Conservation (phyloP, 2,113 vertebrate species). For the Anarhynchus alexandrinus region DNA sequence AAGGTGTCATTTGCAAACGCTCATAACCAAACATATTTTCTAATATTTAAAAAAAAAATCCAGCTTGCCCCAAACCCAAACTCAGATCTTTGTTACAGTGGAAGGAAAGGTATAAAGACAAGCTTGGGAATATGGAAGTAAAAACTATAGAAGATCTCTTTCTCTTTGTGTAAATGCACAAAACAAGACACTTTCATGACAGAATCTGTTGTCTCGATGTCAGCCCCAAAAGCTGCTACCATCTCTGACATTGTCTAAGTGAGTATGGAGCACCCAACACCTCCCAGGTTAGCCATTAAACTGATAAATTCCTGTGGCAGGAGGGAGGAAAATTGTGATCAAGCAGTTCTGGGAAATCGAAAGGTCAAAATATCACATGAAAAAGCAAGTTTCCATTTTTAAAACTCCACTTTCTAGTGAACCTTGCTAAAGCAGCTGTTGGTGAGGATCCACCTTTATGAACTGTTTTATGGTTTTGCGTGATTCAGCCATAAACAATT, state of each 20-base stretch:
- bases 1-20: neutral
- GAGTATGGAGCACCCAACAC: neutral
- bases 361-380: neutral
- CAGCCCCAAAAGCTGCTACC: neutral
- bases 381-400: neutral
- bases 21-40: neutral
- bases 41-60: neutral
- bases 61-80: neutral
- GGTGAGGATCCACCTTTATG: neutral
- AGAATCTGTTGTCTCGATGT: neutral
- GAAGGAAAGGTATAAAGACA: neutral
- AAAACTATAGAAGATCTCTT: neutral
- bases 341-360: neutral
- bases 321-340: neutral
- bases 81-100: neutral
- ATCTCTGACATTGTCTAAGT: neutral
- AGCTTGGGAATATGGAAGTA: neutral
- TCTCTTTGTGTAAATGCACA: neutral
- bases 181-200: neutral
- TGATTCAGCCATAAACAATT: neutral
- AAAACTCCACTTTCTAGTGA: neutral
- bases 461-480: neutral
- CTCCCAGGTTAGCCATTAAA: neutral
- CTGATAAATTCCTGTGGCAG: neutral
- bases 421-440: neutral